A percentile compares a stretch with the other conserved stretches of the same genome.
phyloP scores from a whole-genome alignment of 2,113 vertebrate genomes.

The Parus major region DNA sequence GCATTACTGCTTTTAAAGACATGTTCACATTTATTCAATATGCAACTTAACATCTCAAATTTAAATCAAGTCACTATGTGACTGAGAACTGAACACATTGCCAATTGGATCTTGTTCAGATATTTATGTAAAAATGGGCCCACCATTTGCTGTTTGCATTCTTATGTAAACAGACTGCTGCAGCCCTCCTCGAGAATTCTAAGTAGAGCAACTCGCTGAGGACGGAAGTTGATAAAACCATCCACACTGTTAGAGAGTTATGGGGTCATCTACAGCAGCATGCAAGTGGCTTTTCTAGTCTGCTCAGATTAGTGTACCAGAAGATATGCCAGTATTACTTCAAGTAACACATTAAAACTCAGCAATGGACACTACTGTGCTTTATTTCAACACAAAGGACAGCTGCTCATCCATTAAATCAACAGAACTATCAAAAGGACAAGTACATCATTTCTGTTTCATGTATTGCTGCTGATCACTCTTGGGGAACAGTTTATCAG shows the following conservation, averaged over 20 bases:
- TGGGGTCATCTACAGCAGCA: slow-evolving; percentile 46
- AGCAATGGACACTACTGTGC: slow-evolving; percentile 65
- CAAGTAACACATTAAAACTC: slow-evolving; percentile 68
- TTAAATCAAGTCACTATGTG: slow-evolving; percentile 44
- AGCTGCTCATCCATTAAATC: slow-evolving; percentile 61
- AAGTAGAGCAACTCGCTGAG: neutral
- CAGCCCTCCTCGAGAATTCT: neutral
- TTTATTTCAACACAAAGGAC: slow-evolving; percentile 75
- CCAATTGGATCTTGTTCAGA: slow-evolving; percentile 47
- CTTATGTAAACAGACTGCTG: neutral
- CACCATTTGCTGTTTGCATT: neutral
- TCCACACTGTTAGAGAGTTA: slow-evolving; percentile 36
- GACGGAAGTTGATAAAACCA: neutral
- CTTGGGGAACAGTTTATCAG: slow-evolving; percentile 53
- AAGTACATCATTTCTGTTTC: slow-evolving; percentile 42
- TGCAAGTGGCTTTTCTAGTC: slow-evolving; percentile 68
- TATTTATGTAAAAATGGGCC: slow-evolving; percentile 39
- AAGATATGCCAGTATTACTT: slow-evolving; percentile 71
- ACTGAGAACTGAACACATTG: slow-evolving; percentile 22
- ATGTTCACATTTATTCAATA: slow-evolving; percentile 38
- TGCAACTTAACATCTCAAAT: slow-evolving; percentile 39
- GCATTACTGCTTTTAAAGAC: slow-evolving; percentile 24
- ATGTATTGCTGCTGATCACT: slow-evolving; percentile 41
- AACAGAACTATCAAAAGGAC: slow-evolving; percentile 52
- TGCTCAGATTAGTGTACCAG: slow-evolving; percentile 71